These are phyloP conservation scores for Automeris io DNA, from an alignment of 2,888 invertebrate genomes.

Conservation along the genomic window DNA sequence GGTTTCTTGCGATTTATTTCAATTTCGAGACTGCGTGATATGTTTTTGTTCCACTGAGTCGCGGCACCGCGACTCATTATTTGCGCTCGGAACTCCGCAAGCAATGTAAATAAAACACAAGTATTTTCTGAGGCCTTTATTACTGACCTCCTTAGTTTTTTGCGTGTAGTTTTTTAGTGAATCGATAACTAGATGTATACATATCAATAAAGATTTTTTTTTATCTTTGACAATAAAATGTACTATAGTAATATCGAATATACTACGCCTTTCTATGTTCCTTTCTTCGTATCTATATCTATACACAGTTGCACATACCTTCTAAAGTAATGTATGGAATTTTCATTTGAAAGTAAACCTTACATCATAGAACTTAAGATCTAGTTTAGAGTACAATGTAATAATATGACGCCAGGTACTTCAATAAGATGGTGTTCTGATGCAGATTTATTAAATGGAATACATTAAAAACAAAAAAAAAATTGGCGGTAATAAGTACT, in stretches of 20 bases:
- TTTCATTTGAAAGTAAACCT: slow-evolving; percentile 37
- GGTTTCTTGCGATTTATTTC: slow-evolving; percentile 67
- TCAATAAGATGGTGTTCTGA: slow-evolving; percentile 32
- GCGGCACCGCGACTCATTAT: slow-evolving; percentile 52
- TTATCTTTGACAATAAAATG: background rate
- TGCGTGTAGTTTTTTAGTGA: slow-evolving; percentile 15
- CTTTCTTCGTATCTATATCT: slow-evolving; percentile 40
- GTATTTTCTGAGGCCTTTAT: slow-evolving; percentile 55
- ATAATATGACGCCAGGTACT: slow-evolving; percentile 37
- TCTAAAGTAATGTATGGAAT: slow-evolving; percentile 36
- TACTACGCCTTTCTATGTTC: slow-evolving; percentile 30
- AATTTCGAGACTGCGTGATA: slow-evolving; percentile 56
- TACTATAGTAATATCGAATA: background rate
- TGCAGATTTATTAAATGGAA: slow-evolving; percentile 29
- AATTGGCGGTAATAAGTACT: slow-evolving; percentile 2
- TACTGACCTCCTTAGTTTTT: slow-evolving; percentile 51
- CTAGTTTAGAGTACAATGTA: slow-evolving; percentile 28
- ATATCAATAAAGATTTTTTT: slow-evolving; percentile 13
- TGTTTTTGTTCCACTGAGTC: slow-evolving; percentile 59
- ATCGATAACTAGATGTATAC: background rate
- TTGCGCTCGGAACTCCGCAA: slow-evolving; percentile 50
- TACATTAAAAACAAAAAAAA: no score
- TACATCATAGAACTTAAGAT: slow-evolving; percentile 34
- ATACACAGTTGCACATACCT: slow-evolving; percentile 52
- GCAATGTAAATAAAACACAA: slow-evolving; percentile 72